A percentile compares a stretch with the other conserved stretches of the same genome.
These are phyloP conservation scores for Prolemur simus DNA, from an alignment of 2,113 vertebrate species.

Conservation along the genomic window DNA sequence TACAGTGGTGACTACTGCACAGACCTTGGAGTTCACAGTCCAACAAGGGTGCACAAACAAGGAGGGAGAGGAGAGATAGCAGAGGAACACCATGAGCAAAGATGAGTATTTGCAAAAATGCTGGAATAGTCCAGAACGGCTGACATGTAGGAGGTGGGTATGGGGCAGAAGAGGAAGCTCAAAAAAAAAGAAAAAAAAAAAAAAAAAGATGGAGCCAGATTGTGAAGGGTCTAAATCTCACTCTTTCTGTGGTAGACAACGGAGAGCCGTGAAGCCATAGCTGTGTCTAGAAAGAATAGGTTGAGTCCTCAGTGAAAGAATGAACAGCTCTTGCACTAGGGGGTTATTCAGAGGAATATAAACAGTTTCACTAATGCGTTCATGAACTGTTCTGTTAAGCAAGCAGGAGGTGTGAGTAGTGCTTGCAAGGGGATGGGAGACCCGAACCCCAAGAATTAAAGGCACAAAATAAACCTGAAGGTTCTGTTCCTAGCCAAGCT, in stretches of 20 bases:
- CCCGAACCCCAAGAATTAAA: background rate
- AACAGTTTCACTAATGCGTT: background rate
- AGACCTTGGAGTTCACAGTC: background rate
- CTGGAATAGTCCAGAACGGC: background rate
- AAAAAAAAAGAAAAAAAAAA: background rate
- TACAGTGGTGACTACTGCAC: background rate
- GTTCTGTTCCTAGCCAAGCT: no score
- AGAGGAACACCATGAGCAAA: background rate
- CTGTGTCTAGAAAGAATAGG: background rate
- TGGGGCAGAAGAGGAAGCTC: background rate
- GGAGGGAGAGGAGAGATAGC: no score
- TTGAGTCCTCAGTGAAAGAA: background rate
- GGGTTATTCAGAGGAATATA: background rate
- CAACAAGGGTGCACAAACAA: background rate
- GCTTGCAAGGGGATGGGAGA: background rate
- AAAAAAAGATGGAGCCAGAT: background rate
- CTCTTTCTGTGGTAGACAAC: background rate
- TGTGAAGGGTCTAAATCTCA: no score
- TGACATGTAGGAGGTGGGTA: background rate
- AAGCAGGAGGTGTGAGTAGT: background rate
- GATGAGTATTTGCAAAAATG: background rate
- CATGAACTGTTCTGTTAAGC: no score
- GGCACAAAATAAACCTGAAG: no score
- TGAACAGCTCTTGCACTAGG: background rate
- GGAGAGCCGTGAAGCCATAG: background rate